A percentile compares a stretch with the other conserved stretches of the same genome.
These are phyloP conservation scores for Sphaeridia pumilis DNA, from an alignment of 2,888 invertebrate genomes.

Conservation along the genomic window DNA sequence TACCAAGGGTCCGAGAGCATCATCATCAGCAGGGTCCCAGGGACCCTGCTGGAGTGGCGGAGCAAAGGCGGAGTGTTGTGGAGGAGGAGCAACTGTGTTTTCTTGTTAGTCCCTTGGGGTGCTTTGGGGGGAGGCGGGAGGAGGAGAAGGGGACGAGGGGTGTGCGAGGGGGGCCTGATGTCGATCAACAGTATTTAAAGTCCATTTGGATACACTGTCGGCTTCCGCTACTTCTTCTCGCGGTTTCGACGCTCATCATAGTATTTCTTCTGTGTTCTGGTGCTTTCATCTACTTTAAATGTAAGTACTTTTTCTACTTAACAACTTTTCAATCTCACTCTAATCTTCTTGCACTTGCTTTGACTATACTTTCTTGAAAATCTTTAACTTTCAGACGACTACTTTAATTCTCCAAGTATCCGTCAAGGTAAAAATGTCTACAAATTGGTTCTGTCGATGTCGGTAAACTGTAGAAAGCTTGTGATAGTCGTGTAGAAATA, in stretches of 20 bases:
- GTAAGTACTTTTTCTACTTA: constrained; percentile 19
- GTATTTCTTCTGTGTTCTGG: constrained; percentile 32
- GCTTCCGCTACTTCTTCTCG: constrained; percentile 29
- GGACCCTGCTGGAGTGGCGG: background rate
- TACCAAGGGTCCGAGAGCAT: too few species aligned
- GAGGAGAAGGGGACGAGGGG: constrained; percentile 21
- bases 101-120: background rate
- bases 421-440: too few species aligned
- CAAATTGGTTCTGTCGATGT: too few species aligned
- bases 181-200: constrained; percentile 11
- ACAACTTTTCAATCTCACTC: background rate
- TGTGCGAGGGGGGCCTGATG: background rate
- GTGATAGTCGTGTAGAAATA: too few species aligned
- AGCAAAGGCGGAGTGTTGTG: too few species aligned
- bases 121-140: constrained; percentile 11
- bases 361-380: background rate
- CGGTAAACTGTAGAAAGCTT: too few species aligned
- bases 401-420: too few species aligned
- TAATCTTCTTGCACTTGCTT: background rate
- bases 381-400: background rate
- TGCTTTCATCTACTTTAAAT: constrained; percentile 32
- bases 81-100: background rate
- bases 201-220: constrained; percentile 27
- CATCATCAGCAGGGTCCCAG: background rate
- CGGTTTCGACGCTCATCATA: constrained; percentile 27